Evolutionary conservation across 2,797 vertebrate species (phyloP).

Genomic region (Anisognathus igniventris): DNA sequence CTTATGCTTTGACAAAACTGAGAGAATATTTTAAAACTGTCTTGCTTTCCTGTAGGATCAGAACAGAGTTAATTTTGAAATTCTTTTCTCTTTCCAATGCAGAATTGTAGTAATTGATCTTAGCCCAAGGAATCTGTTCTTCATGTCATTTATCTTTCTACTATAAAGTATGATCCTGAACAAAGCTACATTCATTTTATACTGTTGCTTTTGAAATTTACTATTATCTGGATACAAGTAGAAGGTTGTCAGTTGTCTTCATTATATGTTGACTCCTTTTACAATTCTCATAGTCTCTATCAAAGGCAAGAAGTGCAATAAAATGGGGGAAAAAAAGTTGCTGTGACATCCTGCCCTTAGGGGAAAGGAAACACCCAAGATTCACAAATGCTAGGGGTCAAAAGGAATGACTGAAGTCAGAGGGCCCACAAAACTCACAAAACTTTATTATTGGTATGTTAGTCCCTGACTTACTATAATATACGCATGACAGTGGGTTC

Average conservation of each 20-base stretch:
- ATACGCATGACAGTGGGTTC: background rate
- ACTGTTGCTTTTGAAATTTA: background rate
- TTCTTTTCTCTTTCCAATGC: background rate
- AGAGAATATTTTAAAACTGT: background rate
- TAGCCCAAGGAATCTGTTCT: background rate
- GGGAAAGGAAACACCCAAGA: background rate
- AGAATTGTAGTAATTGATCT: background rate
- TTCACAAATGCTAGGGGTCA: background rate
- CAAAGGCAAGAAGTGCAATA: background rate
- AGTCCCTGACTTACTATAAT: background rate
- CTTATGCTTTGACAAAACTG: background rate
- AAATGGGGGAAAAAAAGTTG: fast-evolving
- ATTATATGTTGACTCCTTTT: background rate
- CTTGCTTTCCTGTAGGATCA: background rate
- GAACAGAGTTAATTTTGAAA: background rate
- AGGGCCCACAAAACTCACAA: background rate
- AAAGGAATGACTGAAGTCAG: background rate
- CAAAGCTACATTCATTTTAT: background rate
- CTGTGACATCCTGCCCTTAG: background rate
- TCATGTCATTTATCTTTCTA: background rate
- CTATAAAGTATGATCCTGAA: background rate
- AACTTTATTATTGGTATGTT: background rate
- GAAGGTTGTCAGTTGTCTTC: background rate
- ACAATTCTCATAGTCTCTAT: background rate
- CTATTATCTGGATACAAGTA: background rate